These are phyloP conservation scores for Proctacanthus coquilletti DNA, from an alignment of 1,140 invertebrate species.

Conservation along the genomic window DNA sequence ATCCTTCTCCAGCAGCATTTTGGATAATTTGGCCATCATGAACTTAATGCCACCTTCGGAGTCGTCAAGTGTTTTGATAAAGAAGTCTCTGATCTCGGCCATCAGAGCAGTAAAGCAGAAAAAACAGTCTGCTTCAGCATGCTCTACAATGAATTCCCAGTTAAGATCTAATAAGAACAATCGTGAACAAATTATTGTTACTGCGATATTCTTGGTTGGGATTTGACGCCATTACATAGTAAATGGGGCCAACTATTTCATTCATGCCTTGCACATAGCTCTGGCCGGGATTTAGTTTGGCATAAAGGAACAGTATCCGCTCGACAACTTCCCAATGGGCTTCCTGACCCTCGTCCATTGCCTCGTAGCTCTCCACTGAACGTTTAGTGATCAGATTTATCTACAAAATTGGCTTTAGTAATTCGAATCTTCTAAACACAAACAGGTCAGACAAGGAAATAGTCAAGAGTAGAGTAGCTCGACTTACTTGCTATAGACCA, in stretches of 20 bases:
- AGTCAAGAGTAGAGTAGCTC: neutral
- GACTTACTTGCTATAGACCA: slow-evolving; percentile 23
- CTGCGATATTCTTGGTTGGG: slow-evolving; percentile 63
- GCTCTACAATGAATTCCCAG: slow-evolving; percentile 42
- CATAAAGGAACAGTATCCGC: slow-evolving; percentile 91
- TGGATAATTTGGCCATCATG: slow-evolving; percentile 65
- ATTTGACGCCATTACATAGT: slow-evolving; percentile 91
- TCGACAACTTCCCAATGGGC: slow-evolving; percentile 96
- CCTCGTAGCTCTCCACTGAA: slow-evolving; percentile 60
- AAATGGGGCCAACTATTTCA: slow-evolving; percentile 96
- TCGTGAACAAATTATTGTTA: slow-evolving; percentile 22
- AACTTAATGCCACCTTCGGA: slow-evolving; percentile 74
- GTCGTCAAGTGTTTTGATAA: slow-evolving; percentile 90
- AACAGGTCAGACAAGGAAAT: too few relatives aligned
- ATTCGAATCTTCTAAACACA: slow-evolving; percentile 5
- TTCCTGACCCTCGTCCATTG: slow-evolving; percentile 65
- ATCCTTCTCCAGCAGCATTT: slow-evolving; percentile 63
- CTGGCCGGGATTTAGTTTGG: slow-evolving; percentile 94
- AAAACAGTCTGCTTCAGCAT: slow-evolving; percentile 94
- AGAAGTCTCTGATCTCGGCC: slow-evolving; percentile 94
- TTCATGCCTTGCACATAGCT: slow-evolving; percentile 99
- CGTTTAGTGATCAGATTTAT: slow-evolving; percentile 48
- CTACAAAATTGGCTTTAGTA: slow-evolving; percentile 12
- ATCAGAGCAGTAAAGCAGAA: slow-evolving; percentile 96
- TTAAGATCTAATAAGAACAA: neutral